phyloP scores from a whole-genome alignment of 2,888 invertebrate genomes.

The Notocelia uddmanniana region DNA sequence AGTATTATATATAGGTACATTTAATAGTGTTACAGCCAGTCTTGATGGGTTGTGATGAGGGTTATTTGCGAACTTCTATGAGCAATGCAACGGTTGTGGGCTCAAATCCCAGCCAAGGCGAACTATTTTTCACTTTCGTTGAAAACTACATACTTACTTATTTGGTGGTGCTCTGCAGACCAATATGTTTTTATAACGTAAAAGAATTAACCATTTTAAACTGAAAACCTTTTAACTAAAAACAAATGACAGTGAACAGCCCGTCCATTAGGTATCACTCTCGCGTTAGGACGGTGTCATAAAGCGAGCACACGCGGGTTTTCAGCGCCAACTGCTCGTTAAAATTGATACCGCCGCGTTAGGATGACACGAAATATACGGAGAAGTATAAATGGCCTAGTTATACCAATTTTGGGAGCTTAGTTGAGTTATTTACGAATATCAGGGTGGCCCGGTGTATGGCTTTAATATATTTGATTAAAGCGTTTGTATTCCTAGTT shows the following conservation, averaged over 20 bases:
- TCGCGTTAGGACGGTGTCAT: conserved; percentile 27
- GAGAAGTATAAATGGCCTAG: not conserved
- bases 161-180: too few relatives aligned
- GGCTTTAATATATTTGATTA: too few relatives aligned
- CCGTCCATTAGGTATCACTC: conserved; percentile 34
- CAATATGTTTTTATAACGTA: not conserved
- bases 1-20: not conserved
- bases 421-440: not conserved
- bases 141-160: too few relatives aligned
- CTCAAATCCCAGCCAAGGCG: too few relatives aligned
- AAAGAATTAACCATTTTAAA: not conserved
- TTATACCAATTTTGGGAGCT: not conserved
- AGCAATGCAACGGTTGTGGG: too few relatives aligned
- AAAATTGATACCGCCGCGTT: conserved; percentile 27
- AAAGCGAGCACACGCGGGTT: conserved; percentile 32
- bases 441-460: too few relatives aligned
- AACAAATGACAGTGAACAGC: conserved; percentile 17
- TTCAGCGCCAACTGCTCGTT: conserved; percentile 31
- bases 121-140: too few relatives aligned
- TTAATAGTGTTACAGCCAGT: not conserved
- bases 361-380: conserved; percentile 15
- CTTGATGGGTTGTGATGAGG: not conserved
- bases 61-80: too few relatives aligned
- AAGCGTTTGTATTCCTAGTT: too few relatives aligned
- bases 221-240: conserved; percentile 3